Conservation (phyloP, 2,113 vertebrate genomes). For the Cottus gobio region DNA sequence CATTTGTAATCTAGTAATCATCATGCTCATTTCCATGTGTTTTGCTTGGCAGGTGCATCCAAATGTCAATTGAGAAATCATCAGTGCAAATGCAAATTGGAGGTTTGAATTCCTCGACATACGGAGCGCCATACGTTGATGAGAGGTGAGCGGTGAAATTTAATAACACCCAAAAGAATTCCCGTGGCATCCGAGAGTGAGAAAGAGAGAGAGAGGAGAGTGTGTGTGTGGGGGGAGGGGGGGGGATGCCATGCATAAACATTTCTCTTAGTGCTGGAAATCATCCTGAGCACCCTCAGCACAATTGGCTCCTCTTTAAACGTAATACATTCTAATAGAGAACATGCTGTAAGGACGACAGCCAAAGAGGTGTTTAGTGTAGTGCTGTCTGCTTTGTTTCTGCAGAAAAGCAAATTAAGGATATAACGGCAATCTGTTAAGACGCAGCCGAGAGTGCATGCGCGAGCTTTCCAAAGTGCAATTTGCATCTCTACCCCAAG, state of each 20-base stretch:
- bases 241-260: slow-evolving; percentile 48
- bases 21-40: slow-evolving; percentile 71
- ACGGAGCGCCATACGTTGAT: slow-evolving; percentile 48
- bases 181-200: slow-evolving; percentile 6
- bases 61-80: slow-evolving; percentile 75
- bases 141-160: slow-evolving; percentile 40
- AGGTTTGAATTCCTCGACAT: slow-evolving; percentile 72
- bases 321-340: slow-evolving; percentile 34
- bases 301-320: slow-evolving; percentile 34
- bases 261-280: slow-evolving; percentile 37
- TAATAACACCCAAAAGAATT: slow-evolving; percentile 49
- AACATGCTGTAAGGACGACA: slow-evolving; percentile 29
- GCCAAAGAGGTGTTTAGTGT: slow-evolving; percentile 31
- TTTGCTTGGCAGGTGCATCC: slow-evolving; percentile 69
- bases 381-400: slow-evolving; percentile 21
- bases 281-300: slow-evolving; percentile 32
- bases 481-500: slow-evolving; percentile 45
- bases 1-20: slow-evolving; percentile 77
- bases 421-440: slow-evolving; percentile 41
- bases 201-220: background rate
- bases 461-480: slow-evolving; percentile 22
- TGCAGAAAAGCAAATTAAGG: slow-evolving; percentile 27
- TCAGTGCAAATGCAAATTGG: slow-evolving; percentile 69
- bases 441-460: slow-evolving; percentile 29
- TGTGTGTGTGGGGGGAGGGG: too few relatives aligned